Conservation (phyloP, 2,797 vertebrate species). For the Poeciliopsis gracilis region DNA sequence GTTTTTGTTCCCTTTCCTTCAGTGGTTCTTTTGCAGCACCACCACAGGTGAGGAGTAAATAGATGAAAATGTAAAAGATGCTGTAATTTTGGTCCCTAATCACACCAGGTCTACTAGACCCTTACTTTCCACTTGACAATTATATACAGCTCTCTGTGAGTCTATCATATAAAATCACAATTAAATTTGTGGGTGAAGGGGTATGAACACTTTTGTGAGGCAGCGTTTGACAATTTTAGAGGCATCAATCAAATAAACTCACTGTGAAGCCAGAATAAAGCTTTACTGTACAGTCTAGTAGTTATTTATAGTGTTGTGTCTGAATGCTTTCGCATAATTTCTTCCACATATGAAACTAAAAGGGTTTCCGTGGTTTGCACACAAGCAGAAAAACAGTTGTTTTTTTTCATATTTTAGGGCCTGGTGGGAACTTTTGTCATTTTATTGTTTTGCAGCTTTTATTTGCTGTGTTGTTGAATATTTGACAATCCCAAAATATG, state of each 20-base stretch:
- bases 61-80: too few relatives aligned
- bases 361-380: conserved; percentile 49
- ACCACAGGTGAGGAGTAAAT: too few relatives aligned
- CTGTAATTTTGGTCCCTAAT: too few relatives aligned
- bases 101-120: too few relatives aligned
- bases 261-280: not conserved
- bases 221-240: conserved; percentile 27
- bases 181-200: not conserved
- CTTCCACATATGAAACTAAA: conserved; percentile 56
- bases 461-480: conserved; percentile 51
- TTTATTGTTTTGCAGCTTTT: conserved; percentile 56
- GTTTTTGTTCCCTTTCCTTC: too few relatives aligned
- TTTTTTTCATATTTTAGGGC: conserved; percentile 31
- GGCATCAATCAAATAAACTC: conserved; percentile 57
- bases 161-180: not conserved
- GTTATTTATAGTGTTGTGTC: conserved; percentile 67
- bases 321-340: conserved; percentile 64
- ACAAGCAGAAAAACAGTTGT: conserved; percentile 27
- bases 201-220: not conserved
- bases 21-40: too few relatives aligned
- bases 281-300: conserved; percentile 10
- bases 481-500: conserved; percentile 40
- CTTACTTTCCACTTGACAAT: not conserved
- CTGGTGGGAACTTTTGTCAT: conserved; percentile 57
- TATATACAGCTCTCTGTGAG: not conserved